These are phyloP conservation scores for Drosophila ambigua DNA, from an alignment of 1,140 invertebrate genomes.

Conservation along the genomic window DNA sequence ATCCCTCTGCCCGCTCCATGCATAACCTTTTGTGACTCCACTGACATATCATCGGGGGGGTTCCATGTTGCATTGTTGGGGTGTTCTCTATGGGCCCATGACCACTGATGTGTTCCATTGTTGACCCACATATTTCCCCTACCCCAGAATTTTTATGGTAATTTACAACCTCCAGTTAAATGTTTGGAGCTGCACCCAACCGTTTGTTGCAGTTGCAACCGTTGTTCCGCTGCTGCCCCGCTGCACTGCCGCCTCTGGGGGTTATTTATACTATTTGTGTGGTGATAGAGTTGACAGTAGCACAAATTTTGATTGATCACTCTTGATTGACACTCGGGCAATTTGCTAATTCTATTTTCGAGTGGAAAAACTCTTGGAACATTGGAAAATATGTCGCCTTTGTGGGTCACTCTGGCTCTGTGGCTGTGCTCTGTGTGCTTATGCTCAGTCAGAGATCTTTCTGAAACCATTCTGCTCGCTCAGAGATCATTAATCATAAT, in stretches of 20 bases:
- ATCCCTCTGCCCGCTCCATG: constrained; percentile 1
- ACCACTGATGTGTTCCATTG: constrained; percentile 25
- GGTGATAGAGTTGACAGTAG: constrained; percentile 73
- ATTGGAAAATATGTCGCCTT: constrained; percentile 39
- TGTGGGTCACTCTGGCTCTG: constrained; percentile 28
- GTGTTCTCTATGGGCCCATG: background rate
- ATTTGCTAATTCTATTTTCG: constrained; percentile 77
- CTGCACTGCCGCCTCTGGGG: constrained; percentile 13
- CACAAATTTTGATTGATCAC: constrained; percentile 80
- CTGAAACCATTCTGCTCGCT: constrained; percentile 23
- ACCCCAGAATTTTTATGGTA: constrained; percentile 67
- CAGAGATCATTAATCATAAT: constrained; percentile 71
- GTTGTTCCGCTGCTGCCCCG: constrained; percentile 37
- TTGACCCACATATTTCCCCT: constrained; percentile 65
- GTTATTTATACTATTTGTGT: constrained; percentile 52
- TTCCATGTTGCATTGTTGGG: background rate
- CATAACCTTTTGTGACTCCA: constrained; percentile 32
- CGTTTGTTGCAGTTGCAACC: constrained; percentile 24
- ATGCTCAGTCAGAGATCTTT: constrained; percentile 43
- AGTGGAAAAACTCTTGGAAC: constrained; percentile 20
- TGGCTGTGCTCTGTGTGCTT: constrained; percentile 16
- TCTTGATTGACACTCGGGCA: constrained; percentile 78
- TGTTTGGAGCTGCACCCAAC: constrained; percentile 62
- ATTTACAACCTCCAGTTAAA: constrained; percentile 72
- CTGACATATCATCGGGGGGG: constrained; percentile 21